Evolutionary conservation across 2,888 invertebrate genomes (phyloP).

Genomic region (Limnephilus rhombicus): DNA sequence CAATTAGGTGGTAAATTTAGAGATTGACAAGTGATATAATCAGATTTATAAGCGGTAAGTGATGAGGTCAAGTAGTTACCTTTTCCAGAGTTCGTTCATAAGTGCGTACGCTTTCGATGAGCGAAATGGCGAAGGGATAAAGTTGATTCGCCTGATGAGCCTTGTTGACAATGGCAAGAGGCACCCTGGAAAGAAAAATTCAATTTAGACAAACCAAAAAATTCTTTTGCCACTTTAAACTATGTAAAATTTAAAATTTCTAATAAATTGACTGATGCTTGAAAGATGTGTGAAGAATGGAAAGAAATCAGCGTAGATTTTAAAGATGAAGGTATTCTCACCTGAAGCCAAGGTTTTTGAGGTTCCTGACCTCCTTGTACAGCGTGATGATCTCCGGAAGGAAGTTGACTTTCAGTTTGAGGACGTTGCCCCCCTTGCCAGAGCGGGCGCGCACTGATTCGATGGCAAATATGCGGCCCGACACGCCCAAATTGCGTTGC

Average conservation of each 20-base stretch:
- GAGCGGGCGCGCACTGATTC: slow-evolving; percentile 88
- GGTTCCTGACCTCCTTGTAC: slow-evolving; percentile 98
- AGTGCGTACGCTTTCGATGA: slow-evolving; percentile 97
- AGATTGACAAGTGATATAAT: background rate
- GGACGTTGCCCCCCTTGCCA: slow-evolving; percentile 88
- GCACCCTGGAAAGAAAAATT: slow-evolving; percentile 82
- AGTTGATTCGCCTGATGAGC: slow-evolving; percentile 99
- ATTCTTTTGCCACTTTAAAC: no score
- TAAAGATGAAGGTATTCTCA: slow-evolving; percentile 67
- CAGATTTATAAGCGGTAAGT: background rate
- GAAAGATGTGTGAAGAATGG: no score
- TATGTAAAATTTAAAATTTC: no score
- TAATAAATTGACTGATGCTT: no score
- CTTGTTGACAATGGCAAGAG: slow-evolving; percentile 98
- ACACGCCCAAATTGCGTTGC: slow-evolving; percentile 94
- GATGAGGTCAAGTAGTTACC: slow-evolving; percentile 76
- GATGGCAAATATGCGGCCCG: slow-evolving; percentile 95
- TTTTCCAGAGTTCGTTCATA: slow-evolving; percentile 98
- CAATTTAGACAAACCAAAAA: no score
- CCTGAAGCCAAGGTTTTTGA: slow-evolving; percentile 95
- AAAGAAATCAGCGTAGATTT: no score
- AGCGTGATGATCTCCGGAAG: slow-evolving; percentile 98
- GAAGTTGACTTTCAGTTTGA: slow-evolving; percentile 96
- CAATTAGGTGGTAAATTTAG: no score
- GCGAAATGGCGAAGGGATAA: slow-evolving; percentile 98